Evolutionary conservation across 2,888 invertebrate species (phyloP).

Genomic region (Pristionchus maxplancki): DNA sequence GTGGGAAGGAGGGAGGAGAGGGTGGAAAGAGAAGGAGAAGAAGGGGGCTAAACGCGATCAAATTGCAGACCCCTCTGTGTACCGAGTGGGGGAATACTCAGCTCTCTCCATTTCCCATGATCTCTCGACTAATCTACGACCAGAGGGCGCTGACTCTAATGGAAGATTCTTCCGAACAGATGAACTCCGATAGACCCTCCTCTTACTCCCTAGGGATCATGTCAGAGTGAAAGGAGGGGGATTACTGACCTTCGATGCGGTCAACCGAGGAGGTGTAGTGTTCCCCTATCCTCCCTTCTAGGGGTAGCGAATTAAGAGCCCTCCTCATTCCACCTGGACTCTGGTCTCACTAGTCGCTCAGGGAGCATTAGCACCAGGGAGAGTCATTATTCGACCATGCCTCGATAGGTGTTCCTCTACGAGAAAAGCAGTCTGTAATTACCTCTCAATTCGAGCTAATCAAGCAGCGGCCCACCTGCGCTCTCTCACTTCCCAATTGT

Average conservation of each 20-base stretch:
- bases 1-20: not conserved
- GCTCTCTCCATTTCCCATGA: not conserved
- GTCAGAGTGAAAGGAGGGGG: not conserved
- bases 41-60: slow-evolving; percentile 21
- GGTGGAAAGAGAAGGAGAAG: too few species aligned
- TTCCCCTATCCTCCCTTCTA: not conserved
- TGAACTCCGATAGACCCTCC: slow-evolving; percentile 1
- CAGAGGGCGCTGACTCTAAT: not conserved
- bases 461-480: not conserved
- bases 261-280: not conserved
- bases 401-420: not conserved
- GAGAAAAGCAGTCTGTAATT: slow-evolving; percentile 10
- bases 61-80: slow-evolving; percentile 21
- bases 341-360: not conserved
- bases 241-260: slow-evolving; percentile 31
- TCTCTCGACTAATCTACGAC: not conserved
- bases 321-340: not conserved
- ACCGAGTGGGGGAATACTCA: not conserved
- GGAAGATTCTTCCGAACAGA: not conserved
- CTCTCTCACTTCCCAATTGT: not conserved
- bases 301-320: not conserved
- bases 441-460: slow-evolving; percentile 5
- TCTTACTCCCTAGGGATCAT: not conserved
- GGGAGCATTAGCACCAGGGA: not conserved
- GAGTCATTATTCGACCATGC: not conserved